These are phyloP conservation scores for Datnioides undecimradiatus DNA, from an alignment of 2,113 vertebrate genomes.

Conservation along the genomic window DNA sequence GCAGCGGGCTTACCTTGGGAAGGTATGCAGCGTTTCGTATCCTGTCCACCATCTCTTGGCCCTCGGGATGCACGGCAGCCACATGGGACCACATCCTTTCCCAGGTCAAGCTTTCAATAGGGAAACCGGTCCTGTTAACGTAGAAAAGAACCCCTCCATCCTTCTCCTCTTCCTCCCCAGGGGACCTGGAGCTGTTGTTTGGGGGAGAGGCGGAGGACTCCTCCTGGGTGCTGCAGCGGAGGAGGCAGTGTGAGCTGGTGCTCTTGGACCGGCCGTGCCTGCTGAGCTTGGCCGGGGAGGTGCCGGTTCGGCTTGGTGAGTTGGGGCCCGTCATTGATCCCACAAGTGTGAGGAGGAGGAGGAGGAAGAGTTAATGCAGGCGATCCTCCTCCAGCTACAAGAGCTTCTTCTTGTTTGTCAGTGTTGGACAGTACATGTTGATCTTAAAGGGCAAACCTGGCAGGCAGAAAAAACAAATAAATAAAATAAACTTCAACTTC, in stretches of 20 bases:
- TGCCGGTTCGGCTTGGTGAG: constrained; percentile 76
- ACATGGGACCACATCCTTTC: constrained; percentile 97
- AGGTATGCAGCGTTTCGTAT: constrained; percentile 90
- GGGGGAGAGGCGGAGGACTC: constrained; percentile 59
- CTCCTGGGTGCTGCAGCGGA: constrained; percentile 67
- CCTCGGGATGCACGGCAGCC: constrained; percentile 91
- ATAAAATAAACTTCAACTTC: background rate
- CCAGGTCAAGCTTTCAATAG: constrained; percentile 93
- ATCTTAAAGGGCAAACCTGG: constrained; percentile 29
- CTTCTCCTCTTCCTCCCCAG: constrained; percentile 92
- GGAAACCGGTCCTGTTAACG: constrained; percentile 95
- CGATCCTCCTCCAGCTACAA: constrained; percentile 55
- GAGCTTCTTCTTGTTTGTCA: constrained; percentile 11
- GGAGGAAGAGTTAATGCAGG: constrained; percentile 23
- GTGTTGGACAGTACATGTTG: constrained; percentile 48
- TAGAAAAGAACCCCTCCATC: constrained; percentile 93
- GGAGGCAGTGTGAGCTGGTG: constrained; percentile 82
- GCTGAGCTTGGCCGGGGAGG: constrained; percentile 82
- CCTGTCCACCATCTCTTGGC: constrained; percentile 91
- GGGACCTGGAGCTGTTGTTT: constrained; percentile 83
- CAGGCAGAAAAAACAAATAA: too few relatives aligned
- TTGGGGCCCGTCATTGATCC: constrained; percentile 88
- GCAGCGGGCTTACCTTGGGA: constrained; percentile 86
- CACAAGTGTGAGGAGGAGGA: constrained; percentile 11
- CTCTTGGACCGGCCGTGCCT: constrained; percentile 90